A percentile compares a stretch with the other conserved stretches of the same genome.
Conservation (phyloP, 2,113 vertebrate genomes). For the Spea multiplicata region DNA sequence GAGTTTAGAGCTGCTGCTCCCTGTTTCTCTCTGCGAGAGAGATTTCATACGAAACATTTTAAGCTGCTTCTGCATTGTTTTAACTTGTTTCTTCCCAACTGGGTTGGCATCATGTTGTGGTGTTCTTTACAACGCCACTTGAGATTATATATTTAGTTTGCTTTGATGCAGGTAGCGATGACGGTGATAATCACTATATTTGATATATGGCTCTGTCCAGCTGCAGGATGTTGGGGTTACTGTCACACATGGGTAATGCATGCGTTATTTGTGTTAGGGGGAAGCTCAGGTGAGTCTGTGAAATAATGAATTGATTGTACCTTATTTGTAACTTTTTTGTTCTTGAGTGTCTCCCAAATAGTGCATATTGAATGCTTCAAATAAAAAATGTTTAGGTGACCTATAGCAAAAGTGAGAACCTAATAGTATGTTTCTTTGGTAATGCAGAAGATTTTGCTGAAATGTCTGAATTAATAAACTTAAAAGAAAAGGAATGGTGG, state of each 20-base stretch:
- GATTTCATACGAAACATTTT: not conserved
- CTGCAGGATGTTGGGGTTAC: not conserved
- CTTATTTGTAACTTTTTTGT: not conserved
- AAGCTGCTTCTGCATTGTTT: not conserved
- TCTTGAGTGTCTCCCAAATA: constrained; percentile 5
- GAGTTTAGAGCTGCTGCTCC: not conserved
- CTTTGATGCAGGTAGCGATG: not conserved
- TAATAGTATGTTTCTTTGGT: constrained; percentile 6
- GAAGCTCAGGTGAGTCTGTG: not conserved
- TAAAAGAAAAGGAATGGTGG: no score
- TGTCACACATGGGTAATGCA: not conserved
- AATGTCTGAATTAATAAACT: constrained; percentile 28
- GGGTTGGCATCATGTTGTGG: not conserved
- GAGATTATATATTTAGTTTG: not conserved
- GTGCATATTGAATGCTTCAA: constrained; percentile 8
- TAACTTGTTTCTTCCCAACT: not conserved
- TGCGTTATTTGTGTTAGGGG: not conserved
- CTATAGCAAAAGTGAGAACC: constrained; percentile 15
- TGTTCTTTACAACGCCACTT: constrained; percentile 5
- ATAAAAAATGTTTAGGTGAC: constrained; percentile 1
- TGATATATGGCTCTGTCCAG: not conserved
- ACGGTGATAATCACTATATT: not conserved
- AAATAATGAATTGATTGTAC: not conserved
- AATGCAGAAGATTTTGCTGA: not conserved
- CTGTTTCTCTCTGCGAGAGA: constrained; percentile 32